Base-by-base conservation (phyloP, 1,140 invertebrate genomes). In the Hyles vespertilio region DNA sequence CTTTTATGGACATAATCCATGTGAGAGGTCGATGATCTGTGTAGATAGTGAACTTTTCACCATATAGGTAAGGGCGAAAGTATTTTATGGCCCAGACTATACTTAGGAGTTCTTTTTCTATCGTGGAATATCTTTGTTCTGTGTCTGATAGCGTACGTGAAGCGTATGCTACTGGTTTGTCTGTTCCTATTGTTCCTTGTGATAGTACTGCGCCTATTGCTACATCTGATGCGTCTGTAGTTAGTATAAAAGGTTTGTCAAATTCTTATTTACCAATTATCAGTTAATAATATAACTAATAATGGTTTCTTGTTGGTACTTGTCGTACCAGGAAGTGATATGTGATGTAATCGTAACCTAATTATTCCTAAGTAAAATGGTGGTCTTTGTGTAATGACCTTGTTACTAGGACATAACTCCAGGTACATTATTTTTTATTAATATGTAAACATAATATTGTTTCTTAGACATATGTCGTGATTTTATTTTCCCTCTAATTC, bases 111-210 rank as follows among this genome's bases (percentile, higher is more conserved):
- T 52, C 51, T 34, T 34, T 52, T 52, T 52, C 51, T 52, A 52
- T 52, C 10, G 51, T 54, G 3, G 46, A 50, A 7, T 57, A 57
- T 32, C 56, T 50, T 57, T 51, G 56, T 40, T 57, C 56, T 50
- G 56, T 57, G 11, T 57, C 56, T 2, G 56, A 57, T 57, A 57
- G 48, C 43, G 56, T 51, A 50, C 48, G 46, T 50, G 56, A 57
- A 22, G 56, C 56, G 48, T 57, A 57, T 10, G 56, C 56, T 50
- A 57, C 22, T 32, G 56, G 48, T 57, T 51, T 58, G 12, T 58
- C 56, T 32, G 46, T 12, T 22, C 46, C 56, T 43, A 49, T 50
- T 12, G 12, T 34, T 6, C 56, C 47, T 51, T 49, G 46, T 43
- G 43, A 11, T 12, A 34, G 40, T 52, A 34, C n/a, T 52, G 33